Evolutionary conservation across 2,113 vertebrate species (phyloP).

Genomic region (Larimichthys crocea): DNA sequence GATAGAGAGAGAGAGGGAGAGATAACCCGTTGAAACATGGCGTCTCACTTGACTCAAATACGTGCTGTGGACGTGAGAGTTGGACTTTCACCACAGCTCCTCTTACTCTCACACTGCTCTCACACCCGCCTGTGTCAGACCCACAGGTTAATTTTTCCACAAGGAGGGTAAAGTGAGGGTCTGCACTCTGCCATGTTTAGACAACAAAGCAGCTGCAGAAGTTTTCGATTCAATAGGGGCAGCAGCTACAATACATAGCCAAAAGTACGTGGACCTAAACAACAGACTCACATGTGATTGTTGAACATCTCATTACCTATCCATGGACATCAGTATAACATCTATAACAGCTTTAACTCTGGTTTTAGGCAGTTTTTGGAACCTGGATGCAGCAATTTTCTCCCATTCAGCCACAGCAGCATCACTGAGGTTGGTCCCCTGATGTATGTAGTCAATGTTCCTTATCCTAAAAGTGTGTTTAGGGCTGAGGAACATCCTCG

Average conservation of each 20-base stretch:
- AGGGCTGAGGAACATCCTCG: too few species aligned
- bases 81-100: conserved; percentile 26
- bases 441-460: not conserved
- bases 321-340: too few species aligned
- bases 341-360: too few species aligned
- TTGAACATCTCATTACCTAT: too few species aligned
- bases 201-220: not conserved
- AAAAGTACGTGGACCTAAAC: conserved; percentile 22
- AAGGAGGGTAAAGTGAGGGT: conserved; percentile 45
- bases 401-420: not conserved
- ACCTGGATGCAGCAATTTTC: not conserved
- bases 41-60: conserved; percentile 31
- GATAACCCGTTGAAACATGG: conserved; percentile 34
- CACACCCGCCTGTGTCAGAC: conserved; percentile 15
- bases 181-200: conserved; percentile 43
- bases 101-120: conserved; percentile 22
- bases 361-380: not conserved
- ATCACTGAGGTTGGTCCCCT: too few species aligned
- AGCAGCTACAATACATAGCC: not conserved
- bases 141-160: conserved; percentile 53
- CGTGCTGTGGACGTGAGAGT: conserved; percentile 24
- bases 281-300: too few species aligned
- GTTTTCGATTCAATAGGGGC: conserved; percentile 9
- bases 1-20: conserved; percentile 5
- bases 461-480: conserved; percentile 1